Evolutionary conservation across 2,888 invertebrate species (phyloP).

Genomic region (Lymantria monacha): DNA sequence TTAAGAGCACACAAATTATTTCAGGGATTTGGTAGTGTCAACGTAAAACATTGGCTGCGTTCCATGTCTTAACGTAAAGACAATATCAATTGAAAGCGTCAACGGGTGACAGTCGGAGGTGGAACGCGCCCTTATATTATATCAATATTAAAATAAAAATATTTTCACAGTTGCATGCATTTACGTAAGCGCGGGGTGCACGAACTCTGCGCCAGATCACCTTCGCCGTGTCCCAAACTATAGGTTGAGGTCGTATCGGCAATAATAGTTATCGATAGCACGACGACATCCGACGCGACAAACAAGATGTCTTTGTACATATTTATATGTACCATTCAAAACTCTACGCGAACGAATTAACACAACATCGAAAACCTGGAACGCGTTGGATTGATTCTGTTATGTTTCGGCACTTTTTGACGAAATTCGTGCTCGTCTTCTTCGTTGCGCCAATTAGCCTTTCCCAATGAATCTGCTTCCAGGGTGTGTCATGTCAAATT

Average conservation of each 20-base stretch:
- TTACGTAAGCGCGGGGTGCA: slow-evolving; percentile 72
- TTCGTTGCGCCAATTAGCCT: too few relatives aligned
- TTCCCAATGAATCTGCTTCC: too few relatives aligned
- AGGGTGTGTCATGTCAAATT: too few relatives aligned
- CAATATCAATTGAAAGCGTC: slow-evolving; percentile 29
- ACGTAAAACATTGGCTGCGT: slow-evolving; percentile 24
- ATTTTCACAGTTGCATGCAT: slow-evolving; percentile 66
- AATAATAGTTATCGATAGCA: slow-evolving; percentile 71
- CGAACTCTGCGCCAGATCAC: slow-evolving; percentile 67
- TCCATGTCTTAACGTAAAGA: slow-evolving; percentile 25
- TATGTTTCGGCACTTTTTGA: too few relatives aligned
- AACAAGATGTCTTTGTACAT: slow-evolving; percentile 50
- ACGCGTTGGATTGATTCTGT: too few relatives aligned
- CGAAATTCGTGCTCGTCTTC: too few relatives aligned
- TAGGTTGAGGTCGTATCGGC: slow-evolving; percentile 70
- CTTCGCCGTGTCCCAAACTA: slow-evolving; percentile 73
- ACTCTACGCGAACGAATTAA: too few relatives aligned
- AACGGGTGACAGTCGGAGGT: slow-evolving; percentile 22
- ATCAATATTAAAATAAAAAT: slow-evolving; percentile 48
- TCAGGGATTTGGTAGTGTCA: slow-evolving; percentile 18
- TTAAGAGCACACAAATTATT: slow-evolving; percentile 12
- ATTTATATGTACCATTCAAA: neutral
- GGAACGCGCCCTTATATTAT: slow-evolving; percentile 39
- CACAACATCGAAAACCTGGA: too few relatives aligned
- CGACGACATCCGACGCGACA: slow-evolving; percentile 38